Evolutionary conservation across 2,888 invertebrate genomes (phyloP).

Genomic region (Aphidius colemani): DNA sequence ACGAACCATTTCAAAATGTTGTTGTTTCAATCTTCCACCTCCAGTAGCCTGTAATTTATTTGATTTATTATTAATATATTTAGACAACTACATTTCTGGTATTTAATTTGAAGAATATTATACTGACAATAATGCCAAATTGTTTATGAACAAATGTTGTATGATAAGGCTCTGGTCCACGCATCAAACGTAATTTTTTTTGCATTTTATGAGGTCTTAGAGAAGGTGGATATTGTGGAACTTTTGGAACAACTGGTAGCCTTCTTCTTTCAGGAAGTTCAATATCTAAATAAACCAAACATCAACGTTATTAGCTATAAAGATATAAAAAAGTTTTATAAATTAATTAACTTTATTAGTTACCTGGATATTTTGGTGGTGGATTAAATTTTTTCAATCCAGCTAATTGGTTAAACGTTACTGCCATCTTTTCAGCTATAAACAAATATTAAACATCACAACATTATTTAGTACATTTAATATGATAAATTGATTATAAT

Average conservation of each 20-base stretch:
- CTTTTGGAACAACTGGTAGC: constrained; percentile 73
- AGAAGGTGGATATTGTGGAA: constrained; percentile 71
- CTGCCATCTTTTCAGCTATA: constrained; percentile 23
- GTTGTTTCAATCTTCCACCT: constrained; percentile 80
- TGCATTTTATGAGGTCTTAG: constrained; percentile 82
- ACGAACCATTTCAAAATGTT: constrained; percentile 90
- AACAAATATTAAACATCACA: constrained; percentile 24
- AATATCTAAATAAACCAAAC: constrained; percentile 38
- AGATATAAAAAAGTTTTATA: constrained; percentile 1
- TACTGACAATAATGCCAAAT: constrained; percentile 86
- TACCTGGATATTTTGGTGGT: constrained; percentile 72
- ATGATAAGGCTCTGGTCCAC: constrained; percentile 88
- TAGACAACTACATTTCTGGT: not conserved
- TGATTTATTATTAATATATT: not conserved
- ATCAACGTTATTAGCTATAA: constrained; percentile 4
- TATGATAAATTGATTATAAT: constrained; percentile 21
- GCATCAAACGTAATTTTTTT: constrained; percentile 80
- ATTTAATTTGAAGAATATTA: constrained; percentile 10
- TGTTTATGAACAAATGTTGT: constrained; percentile 87
- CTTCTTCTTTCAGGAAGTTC: constrained; percentile 67
- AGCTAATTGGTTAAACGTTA: constrained; percentile 50
- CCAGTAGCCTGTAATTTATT: constrained; percentile 69
- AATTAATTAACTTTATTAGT: constrained; percentile 41
- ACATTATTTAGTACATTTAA: constrained; percentile 16
- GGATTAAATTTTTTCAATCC: constrained; percentile 74